Evolutionary conservation across 1,140 invertebrate genomes (phyloP).

Genomic region (Aradophagus sp.): DNA sequence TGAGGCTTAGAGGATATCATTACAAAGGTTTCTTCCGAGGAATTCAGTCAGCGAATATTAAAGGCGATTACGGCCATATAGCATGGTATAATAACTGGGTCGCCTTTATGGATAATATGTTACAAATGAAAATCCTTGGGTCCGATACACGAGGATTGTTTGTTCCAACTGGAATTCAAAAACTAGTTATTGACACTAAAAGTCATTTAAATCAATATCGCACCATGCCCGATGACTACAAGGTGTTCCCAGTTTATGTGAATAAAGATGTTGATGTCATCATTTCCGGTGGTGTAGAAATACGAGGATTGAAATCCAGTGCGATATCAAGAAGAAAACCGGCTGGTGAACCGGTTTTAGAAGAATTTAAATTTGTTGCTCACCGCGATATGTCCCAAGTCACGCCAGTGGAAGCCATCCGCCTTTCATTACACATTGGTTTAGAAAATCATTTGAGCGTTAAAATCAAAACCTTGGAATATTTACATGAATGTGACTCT

Average conservation of each 20-base stretch:
- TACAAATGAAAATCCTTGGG: conserved; percentile 89
- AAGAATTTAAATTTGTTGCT: conserved; percentile 84
- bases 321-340: conserved; percentile 82
- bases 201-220: conserved; percentile 77
- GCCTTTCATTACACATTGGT: conserved; percentile 81
- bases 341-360: conserved; percentile 80
- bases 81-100: conserved; percentile 91
- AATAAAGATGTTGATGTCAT: conserved; percentile 71
- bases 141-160: conserved; percentile 84
- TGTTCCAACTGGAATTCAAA: conserved; percentile 89
- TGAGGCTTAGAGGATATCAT: conserved; percentile 92
- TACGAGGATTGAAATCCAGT: conserved; percentile 86
- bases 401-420: conserved; percentile 72
- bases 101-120: conserved; percentile 93
- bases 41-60: conserved; percentile 74
- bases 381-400: conserved; percentile 60
- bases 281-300: conserved; percentile 86
- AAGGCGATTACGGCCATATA: conserved; percentile 74
- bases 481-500: conserved; percentile 74
- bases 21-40: conserved; percentile 87
- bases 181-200: conserved; percentile 85
- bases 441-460: conserved; percentile 84
- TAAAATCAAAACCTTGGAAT: conserved; percentile 85
- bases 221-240: conserved; percentile 63
- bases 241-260: conserved; percentile 73